Percentiles rank a stretch among this genome's conserved stretches.
phyloP scores from a whole-genome alignment of 2,888 invertebrate genomes.

The Bombylius discolor region DNA sequence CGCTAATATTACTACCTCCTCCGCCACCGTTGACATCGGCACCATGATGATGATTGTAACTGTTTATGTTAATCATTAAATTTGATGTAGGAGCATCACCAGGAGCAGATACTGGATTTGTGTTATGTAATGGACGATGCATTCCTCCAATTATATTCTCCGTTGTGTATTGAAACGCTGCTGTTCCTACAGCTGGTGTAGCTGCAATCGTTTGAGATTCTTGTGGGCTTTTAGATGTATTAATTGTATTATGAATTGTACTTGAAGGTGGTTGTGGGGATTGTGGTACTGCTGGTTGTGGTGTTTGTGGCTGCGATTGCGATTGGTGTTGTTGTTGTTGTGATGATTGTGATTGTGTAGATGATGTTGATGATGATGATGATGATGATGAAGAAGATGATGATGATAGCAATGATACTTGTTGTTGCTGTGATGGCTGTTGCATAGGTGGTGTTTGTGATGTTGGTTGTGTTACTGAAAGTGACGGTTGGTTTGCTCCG shows the following conservation, averaged over 20 bases:
- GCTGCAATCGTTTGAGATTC: neutral
- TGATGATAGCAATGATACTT: conserved; percentile 5
- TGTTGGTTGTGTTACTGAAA: conserved; percentile 3
- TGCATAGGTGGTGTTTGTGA: conserved; percentile 15
- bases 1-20: neutral
- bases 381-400: conserved; percentile 26
- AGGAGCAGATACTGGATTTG: neutral
- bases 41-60: neutral
- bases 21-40: neutral
- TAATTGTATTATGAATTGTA: conserved; percentile 18
- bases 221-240: neutral
- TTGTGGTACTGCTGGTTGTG: conserved; percentile 4
- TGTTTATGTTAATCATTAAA: neutral
- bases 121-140: neutral
- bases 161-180: neutral
- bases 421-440: conserved; percentile 13
- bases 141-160: neutral
- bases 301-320: conserved; percentile 2
- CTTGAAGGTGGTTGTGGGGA: conserved; percentile 19
- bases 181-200: neutral
- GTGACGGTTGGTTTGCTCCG: conserved; percentile 11
- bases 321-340: conserved; percentile 5
- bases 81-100: neutral
- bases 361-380: neutral
- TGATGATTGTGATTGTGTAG: neutral